phyloP scores from a whole-genome alignment of 2,888 invertebrate species.

The Perdita meconis region DNA sequence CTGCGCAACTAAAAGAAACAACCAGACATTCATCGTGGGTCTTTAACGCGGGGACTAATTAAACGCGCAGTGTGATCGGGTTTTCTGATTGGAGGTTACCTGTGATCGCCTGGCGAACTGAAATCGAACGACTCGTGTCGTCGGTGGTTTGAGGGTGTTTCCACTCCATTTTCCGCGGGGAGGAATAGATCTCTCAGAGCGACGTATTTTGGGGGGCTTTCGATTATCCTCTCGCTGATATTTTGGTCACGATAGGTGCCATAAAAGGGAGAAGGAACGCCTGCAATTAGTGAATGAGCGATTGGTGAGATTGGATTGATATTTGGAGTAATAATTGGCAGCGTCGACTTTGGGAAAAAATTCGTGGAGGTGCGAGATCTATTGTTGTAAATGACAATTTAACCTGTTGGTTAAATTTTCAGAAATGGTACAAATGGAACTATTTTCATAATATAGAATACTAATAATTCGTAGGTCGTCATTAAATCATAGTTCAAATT shows the following conservation, averaged over 20 bases:
- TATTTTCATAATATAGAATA: no score
- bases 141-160: conserved; percentile 24
- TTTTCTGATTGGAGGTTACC: conserved; percentile 33
- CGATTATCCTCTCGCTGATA: conserved; percentile 71
- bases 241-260: conserved; percentile 84
- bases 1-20: conserved; percentile 61
- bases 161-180: conserved; percentile 41
- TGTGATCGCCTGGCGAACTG: conserved; percentile 27
- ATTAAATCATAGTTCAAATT: neutral
- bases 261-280: conserved; percentile 85
- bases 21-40: conserved; percentile 22
- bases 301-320: neutral
- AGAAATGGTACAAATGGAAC: no score
- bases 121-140: conserved; percentile 10
- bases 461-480: no score
- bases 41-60: conserved; percentile 9
- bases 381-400: neutral
- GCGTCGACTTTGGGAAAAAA: neutral
- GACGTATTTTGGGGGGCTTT: conserved; percentile 75
- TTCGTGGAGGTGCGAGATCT: neutral
- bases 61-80: no score
- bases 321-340: no score
- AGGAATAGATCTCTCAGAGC: conserved; percentile 79
- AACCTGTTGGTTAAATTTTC: no score
- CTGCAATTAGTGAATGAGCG: conserved; percentile 72